phyloP scores from a whole-genome alignment of 2,888 invertebrate species.

The Coelinius sp. region DNA sequence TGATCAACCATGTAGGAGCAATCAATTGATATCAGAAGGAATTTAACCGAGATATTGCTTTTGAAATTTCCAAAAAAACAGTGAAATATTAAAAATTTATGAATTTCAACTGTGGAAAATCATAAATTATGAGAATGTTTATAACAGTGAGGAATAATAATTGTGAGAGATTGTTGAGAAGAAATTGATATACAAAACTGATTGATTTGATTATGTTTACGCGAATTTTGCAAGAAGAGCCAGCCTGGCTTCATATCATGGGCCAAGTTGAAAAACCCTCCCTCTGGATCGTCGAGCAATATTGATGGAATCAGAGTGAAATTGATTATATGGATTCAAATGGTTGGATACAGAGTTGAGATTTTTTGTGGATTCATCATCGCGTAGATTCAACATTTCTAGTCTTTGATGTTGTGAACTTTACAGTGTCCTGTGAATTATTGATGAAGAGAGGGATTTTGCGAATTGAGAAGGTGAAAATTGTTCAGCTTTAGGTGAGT shows the following conservation, averaged over 20 bases:
- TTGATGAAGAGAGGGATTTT: not conserved
- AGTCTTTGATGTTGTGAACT: constrained; percentile 4
- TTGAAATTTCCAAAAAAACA: too few relatives aligned
- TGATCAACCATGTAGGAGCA: constrained; percentile 10
- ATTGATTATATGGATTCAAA: not conserved
- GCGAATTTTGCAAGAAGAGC: constrained; percentile 23
- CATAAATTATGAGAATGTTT: too few relatives aligned
- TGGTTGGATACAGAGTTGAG: not conserved
- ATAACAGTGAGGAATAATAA: too few relatives aligned
- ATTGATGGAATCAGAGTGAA: constrained; percentile 1
- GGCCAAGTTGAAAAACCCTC: constrained; percentile 32
- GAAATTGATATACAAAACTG: too few relatives aligned
- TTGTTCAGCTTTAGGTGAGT: not conserved
- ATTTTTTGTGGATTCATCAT: constrained; percentile 7
- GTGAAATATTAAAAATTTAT: too few relatives aligned
- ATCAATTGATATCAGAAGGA: not conserved
- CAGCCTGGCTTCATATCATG: constrained; percentile 30
- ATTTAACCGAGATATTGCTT: too few relatives aligned
- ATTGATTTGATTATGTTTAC: constrained; percentile 40
- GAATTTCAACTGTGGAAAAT: too few relatives aligned
- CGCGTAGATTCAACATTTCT: not conserved
- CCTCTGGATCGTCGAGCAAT: not conserved
- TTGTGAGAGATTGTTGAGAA: too few relatives aligned
- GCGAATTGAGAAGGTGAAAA: not conserved
- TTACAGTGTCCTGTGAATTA: not conserved